A percentile compares a stretch with the other conserved stretches of the same genome.
phyloP scores from a whole-genome alignment of 2,113 vertebrate genomes.

The Nothocercus nigrocapillus region DNA sequence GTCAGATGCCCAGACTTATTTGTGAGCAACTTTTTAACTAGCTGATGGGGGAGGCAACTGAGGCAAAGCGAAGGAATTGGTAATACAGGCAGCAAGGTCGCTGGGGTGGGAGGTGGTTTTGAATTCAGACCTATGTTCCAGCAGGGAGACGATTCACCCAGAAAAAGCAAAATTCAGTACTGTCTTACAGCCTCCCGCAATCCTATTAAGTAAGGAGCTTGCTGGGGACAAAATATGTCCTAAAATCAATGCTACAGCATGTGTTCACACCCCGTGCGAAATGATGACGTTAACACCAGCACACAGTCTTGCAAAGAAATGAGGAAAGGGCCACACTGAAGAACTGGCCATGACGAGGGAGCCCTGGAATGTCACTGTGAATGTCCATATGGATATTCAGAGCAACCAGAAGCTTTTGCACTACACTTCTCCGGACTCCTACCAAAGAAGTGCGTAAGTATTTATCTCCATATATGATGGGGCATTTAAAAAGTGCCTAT shows the following conservation, averaged over 20 bases:
- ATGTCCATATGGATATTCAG: neutral
- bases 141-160: neutral
- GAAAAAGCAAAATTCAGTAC: neutral
- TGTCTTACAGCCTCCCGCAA: neutral
- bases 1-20: neutral
- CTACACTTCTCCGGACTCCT: neutral
- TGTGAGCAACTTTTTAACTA: neutral
- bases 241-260: neutral
- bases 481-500: neutral
- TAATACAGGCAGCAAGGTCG: too few relatives aligned
- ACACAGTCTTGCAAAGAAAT: neutral
- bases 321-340: neutral
- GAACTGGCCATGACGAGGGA: neutral
- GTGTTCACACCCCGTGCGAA: neutral
- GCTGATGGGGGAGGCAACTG: neutral
- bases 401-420: neutral
- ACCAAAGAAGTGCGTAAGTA: neutral
- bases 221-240: rapidly evolving
- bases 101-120: rapidly evolving
- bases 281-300: rapidly evolving
- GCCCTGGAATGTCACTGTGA: neutral
- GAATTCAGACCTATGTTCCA: neutral
- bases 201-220: neutral
- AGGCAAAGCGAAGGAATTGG: neutral
- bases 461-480: neutral